phyloP scores from a whole-genome alignment of 1,140 invertebrate genomes.

The Drosophila trapezifrons region DNA sequence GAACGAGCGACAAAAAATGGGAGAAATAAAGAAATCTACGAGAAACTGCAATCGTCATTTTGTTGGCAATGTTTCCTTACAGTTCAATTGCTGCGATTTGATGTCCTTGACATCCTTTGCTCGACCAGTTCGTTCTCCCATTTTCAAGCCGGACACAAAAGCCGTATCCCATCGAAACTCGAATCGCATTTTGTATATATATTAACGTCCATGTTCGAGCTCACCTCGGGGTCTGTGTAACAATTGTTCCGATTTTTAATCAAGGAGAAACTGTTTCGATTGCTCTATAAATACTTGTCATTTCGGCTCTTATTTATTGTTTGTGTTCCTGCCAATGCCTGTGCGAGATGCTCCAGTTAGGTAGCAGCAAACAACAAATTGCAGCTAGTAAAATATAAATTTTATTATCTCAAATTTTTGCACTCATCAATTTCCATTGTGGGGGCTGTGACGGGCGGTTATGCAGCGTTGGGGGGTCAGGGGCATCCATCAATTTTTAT shows the following conservation, averaged over 20 bases:
- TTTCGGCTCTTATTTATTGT: conserved; percentile 39
- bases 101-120: conserved; percentile 51
- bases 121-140: conserved; percentile 19
- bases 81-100: conserved; percentile 66
- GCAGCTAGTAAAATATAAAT: conserved; percentile 58
- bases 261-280: conserved; percentile 61
- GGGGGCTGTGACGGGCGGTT: background rate
- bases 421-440: conserved; percentile 68
- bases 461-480: background rate
- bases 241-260: conserved; percentile 44
- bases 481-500: conserved; percentile 79
- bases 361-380: conserved; percentile 41
- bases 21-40: conserved; percentile 33
- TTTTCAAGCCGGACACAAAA: conserved; percentile 38
- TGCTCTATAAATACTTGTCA: conserved; percentile 78
- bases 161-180: background rate
- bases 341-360: conserved; percentile 27
- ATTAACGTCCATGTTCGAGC: background rate
- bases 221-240: conserved; percentile 3
- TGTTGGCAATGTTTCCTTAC: conserved; percentile 71
- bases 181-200: conserved; percentile 14
- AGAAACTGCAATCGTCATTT: conserved; percentile 72
- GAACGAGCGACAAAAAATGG: conserved; percentile 35
- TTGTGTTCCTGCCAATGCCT: conserved; percentile 14
- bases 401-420: conserved; percentile 75